phyloP scores from a whole-genome alignment of 2,797 vertebrate species.

The Petrocephalus sullivani region DNA sequence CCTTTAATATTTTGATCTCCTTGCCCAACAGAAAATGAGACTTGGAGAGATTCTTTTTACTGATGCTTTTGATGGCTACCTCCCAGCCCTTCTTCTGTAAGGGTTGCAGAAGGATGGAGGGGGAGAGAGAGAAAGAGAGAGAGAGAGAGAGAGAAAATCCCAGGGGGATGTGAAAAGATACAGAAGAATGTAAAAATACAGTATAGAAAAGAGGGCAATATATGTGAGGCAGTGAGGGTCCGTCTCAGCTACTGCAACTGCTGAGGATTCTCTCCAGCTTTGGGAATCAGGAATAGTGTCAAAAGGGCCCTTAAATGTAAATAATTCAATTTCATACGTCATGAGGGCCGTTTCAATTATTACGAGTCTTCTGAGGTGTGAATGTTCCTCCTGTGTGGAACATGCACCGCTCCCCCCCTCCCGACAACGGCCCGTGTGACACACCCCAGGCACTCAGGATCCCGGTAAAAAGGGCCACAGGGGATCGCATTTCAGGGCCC shows the following conservation, averaged over 20 bases:
- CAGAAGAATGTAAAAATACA: neutral
- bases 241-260: neutral
- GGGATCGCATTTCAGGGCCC: neutral
- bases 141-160: neutral
- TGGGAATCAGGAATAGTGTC: neutral
- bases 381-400: neutral
- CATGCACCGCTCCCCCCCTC: neutral
- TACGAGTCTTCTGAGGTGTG: neutral
- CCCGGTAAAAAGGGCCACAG: neutral
- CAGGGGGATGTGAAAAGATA: neutral
- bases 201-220: neutral
- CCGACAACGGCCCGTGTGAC: neutral
- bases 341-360: neutral
- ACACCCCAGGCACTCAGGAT: neutral
- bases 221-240: neutral
- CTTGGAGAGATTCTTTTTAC: constrained; percentile 87
- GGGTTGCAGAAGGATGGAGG: neutral
- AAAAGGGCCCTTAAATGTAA: neutral
- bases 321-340: neutral
- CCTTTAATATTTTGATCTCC: constrained; percentile 83
- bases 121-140: neutral
- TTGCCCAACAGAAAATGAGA: constrained; percentile 86
- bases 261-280: neutral
- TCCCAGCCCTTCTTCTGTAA: constrained; percentile 84
- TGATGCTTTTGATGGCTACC: constrained; percentile 85